Base-by-base conservation (phyloP, 2,888 invertebrate species). In the Phaonia tiefii region DNA sequence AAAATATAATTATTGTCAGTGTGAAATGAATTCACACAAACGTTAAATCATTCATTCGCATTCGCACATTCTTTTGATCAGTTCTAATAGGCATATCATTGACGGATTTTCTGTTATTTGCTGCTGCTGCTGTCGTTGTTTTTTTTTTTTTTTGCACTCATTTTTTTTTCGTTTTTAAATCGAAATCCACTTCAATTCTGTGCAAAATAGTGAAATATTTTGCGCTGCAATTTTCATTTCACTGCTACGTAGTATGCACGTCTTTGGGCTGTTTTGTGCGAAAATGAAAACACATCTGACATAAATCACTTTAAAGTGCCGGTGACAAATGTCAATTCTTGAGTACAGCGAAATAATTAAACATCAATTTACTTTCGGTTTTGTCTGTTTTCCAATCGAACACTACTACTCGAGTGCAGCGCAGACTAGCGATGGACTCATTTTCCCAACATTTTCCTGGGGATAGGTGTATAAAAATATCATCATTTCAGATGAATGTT, bases 221-320 rank as follows among this genome's bases (percentile, higher is more conserved):
- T 66, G n/a, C 39, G 44, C 26, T 11, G 58, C 58, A 58, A 39
- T 80, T 76, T 76, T 74, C 70, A 75, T 73, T 73, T 66, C 63
- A 56, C 60, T 20, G 60, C 20, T 60, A n/a, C 20, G 17, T n/a
- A n/a, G n/a, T n/a, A n/a, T n/a, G n/a, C n/a, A n/a, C n/a, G n/a
- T 60, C 60, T 37, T 60, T 60, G 60, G 20, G 31, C 15, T 58
- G n/a, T 58, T 25, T 56, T 26, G 54, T 49, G n/a, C 42, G 51
- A 75, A 60, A 72, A 67, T 39, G 67, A 75, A 78, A 78, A 77
- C 60, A 74, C 46, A 77, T 81, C 78, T 75, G 78, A 79, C 87
- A 90, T 90, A 89, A 89, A 89, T 90, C 89, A 89, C 89, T 87
- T 86, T 82, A 81, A 86, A 86, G 87, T 86, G 88, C 86, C 80